Evolutionary conservation across 2,113 vertebrate species (phyloP).

Genomic region (Leptodactylus fuscus): DNA sequence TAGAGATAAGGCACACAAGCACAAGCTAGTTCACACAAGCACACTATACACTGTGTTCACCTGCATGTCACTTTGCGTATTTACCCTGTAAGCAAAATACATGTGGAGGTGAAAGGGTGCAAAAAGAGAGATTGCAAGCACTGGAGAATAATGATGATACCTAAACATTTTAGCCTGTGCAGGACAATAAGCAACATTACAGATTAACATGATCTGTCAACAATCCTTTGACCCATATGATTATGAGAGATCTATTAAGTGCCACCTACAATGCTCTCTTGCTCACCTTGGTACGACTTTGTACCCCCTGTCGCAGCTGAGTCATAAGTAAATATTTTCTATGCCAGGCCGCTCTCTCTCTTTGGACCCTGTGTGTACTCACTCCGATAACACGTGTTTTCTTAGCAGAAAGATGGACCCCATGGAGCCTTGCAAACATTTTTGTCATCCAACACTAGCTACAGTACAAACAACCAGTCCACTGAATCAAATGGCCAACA

Average conservation of each 20-base stretch:
- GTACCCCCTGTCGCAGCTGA: conserved; percentile 60
- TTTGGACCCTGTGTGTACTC: conserved; percentile 57
- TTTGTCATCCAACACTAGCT: conserved; percentile 62
- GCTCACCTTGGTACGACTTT: conserved; percentile 66
- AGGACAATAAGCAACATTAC: conserved; percentile 64
- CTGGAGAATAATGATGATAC: conserved; percentile 5
- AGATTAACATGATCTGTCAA: conserved; percentile 68
- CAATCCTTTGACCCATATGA: conserved; percentile 65
- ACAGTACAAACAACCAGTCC: conserved; percentile 58
- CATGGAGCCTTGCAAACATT: conserved; percentile 62
- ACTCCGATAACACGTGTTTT: conserved; percentile 62
- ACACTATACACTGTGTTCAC: conserved; percentile 36
- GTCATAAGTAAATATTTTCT: conserved; percentile 67
- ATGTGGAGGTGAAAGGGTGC: conserved; percentile 54
- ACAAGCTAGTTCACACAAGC: conserved; percentile 36
- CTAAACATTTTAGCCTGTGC: conserved; percentile 57
- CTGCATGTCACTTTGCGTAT: conserved; percentile 35
- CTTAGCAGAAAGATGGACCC: conserved; percentile 62
- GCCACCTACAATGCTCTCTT: conserved; percentile 66
- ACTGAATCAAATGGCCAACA: conserved; percentile 56
- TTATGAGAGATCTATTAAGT: conserved; percentile 65
- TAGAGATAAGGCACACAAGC: conserved; percentile 31
- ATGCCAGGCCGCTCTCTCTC: conserved; percentile 63
- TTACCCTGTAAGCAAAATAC: conserved; percentile 54
- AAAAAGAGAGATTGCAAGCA: conserved; percentile 42